phyloP scores from a whole-genome alignment of 2,888 invertebrate genomes.

The Sclerodermus sp. region DNA sequence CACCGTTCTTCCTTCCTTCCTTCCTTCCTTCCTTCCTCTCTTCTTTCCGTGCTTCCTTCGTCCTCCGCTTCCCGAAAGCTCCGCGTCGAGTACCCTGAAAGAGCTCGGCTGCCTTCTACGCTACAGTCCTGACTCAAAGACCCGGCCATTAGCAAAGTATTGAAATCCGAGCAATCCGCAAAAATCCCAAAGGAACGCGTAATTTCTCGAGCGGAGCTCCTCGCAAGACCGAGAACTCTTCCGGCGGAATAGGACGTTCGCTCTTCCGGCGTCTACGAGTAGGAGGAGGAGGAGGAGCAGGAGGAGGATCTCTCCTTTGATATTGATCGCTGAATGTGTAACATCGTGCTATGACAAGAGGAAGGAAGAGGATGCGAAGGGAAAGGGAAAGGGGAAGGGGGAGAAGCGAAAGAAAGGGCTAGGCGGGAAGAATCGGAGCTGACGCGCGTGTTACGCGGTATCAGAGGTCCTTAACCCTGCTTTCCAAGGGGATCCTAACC shows the following conservation, averaged over 20 bases:
- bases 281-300: no score
- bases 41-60: conserved; percentile 11
- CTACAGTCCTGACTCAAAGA: not conserved
- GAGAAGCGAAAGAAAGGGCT: not conserved
- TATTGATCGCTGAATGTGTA: no score
- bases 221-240: no score
- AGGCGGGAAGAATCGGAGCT: not conserved
- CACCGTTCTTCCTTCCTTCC: not conserved
- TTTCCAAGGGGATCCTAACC: conserved; percentile 35
- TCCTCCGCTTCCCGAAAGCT: conserved; percentile 4
- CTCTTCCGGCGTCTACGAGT: no score
- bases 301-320: no score
- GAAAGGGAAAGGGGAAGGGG: not conserved
- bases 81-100: no score
- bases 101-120: no score
- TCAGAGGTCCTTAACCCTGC: conserved; percentile 39
- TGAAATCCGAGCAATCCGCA: not conserved
- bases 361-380: not conserved
- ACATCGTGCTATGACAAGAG: no score
- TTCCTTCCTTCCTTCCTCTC: conserved; percentile 8
- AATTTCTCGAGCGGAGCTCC: no score
- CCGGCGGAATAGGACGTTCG: no score
- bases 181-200: not conserved
- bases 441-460: conserved; percentile 19
- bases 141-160: not conserved